Percentiles rank a stretch among this genome's conserved stretches.
phyloP scores from a whole-genome alignment of 1,140 invertebrate genomes.

The Periplaneta americana region DNA sequence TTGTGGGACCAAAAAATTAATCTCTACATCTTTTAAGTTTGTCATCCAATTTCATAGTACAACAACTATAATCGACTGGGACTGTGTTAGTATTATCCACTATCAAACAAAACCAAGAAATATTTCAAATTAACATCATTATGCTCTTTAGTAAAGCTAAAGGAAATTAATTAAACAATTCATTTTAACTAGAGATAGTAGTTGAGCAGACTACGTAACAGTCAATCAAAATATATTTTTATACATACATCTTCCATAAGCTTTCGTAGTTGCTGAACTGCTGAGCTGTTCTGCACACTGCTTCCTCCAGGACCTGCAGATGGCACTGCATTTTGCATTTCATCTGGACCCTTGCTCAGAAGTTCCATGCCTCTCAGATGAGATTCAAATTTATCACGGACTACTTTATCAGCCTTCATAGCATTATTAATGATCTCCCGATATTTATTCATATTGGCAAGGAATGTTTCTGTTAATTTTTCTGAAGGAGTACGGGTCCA shows the following conservation, averaged over 20 bases:
- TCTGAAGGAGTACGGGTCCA: constrained; percentile 89
- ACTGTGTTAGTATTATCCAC: too few relatives aligned
- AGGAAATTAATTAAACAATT: too few relatives aligned
- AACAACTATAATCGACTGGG: too few relatives aligned
- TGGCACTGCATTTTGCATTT: constrained; percentile 59
- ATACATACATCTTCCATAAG: constrained; percentile 70
- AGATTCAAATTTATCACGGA: constrained; percentile 79
- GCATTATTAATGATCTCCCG: constrained; percentile 89
- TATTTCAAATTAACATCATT: too few relatives aligned
- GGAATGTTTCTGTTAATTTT: constrained; percentile 84
- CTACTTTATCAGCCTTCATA: constrained; percentile 68
- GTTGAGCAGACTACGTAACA: too few relatives aligned
- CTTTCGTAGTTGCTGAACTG: constrained; percentile 60
- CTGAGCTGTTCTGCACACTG: constrained; percentile 49
- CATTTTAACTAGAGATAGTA: too few relatives aligned
- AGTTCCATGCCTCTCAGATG: constrained; percentile 79
- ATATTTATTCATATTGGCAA: constrained; percentile 84
- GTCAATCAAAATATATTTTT: neutral
- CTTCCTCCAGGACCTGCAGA: constrained; percentile 39
- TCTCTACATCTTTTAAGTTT: too few relatives aligned
- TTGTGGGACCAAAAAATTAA: too few relatives aligned
- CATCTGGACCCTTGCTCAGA: constrained; percentile 65
- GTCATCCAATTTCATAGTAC: too few relatives aligned
- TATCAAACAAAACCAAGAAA: too few relatives aligned
- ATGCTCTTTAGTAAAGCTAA: too few relatives aligned